Base-by-base conservation (phyloP, 1,140 invertebrate genomes). In the Meteorus sp. region DNA sequence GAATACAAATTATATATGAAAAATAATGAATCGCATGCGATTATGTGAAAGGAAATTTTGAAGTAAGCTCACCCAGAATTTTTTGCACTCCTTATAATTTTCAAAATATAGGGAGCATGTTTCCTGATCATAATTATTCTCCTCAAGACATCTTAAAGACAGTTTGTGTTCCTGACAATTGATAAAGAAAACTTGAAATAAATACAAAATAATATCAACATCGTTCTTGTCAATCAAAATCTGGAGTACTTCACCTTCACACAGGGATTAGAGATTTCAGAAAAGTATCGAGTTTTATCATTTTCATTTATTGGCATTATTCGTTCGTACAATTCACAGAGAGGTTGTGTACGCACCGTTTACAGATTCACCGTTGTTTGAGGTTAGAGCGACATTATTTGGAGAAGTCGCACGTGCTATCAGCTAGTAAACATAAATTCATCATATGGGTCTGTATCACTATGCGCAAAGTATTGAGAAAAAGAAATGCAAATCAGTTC, bases 51-150 rank as follows among this genome's bases (percentile, higher is more conserved):
- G 35, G 20, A 8, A 19, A 45, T 39, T 13, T 29, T 27, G 9
- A 29, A 50, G 56, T 22, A 29, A 29, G 51, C 39, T 68, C 57
- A 72, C 71, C 71, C 71, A 73, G 39, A 73, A 67, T 17, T 29
- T 48, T 45, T 55, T 70, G 20, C 71, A 73, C 0, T 5, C 44
- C 2, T 17, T 67, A 20, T 71, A 73, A 59, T 71, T 71, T 0
- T 37, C 15, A 23, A 73, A 70, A 5, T 70, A 56, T 0, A 13
- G 0, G 9, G 5, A 3, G 8, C 71, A 73, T 0, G n/a, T 19
- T 0, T 59, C n/a, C 1, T 39, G 15, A 1, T 62, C 8, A 9
- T 60, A 29, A 22, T 56, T 17, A 19, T 70, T 67, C 0, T 59
- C 41, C 1, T 62, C 47, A 0, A 71, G 37, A 11, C 71, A 73